phyloP scores from a whole-genome alignment of 2,797 vertebrate species.

The Bufotes viridis region DNA sequence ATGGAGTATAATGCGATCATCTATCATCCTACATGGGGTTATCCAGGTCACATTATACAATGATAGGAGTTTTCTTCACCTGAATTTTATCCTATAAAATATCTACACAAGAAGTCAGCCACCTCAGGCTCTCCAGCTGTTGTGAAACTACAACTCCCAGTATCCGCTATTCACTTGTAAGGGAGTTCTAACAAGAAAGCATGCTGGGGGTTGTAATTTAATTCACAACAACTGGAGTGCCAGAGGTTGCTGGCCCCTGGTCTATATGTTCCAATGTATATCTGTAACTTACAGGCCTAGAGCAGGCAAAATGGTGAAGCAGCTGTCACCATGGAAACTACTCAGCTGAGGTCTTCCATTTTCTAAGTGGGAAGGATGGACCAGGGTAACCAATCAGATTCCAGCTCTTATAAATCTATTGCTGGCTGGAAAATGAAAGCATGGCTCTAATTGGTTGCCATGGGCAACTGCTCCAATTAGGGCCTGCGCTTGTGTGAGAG shows the following conservation, averaged over 20 bases:
- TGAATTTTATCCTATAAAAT: too few relatives aligned
- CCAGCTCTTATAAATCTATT: not conserved
- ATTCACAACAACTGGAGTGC: too few relatives aligned
- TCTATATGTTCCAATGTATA: not conserved
- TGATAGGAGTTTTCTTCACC: too few relatives aligned
- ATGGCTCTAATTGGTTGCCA: not conserved
- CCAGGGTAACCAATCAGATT: not conserved
- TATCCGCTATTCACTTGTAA: too few relatives aligned
- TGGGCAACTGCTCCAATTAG: not conserved
- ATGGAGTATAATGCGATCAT: too few relatives aligned
- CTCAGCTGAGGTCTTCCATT: not conserved
- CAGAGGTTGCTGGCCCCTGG: not conserved
- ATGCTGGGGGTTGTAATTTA: too few relatives aligned
- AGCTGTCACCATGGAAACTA: not conserved
- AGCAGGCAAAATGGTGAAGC: not conserved
- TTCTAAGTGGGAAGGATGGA: not conserved
- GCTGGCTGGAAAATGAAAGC: not conserved
- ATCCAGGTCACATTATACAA: too few relatives aligned
- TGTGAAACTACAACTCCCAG: too few relatives aligned
- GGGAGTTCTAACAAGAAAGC: too few relatives aligned
- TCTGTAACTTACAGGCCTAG: not conserved
- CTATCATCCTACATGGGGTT: too few relatives aligned
- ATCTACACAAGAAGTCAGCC: too few relatives aligned
- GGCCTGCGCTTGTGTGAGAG: not conserved
- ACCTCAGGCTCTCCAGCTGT: too few relatives aligned